Percentiles rank a stretch among this genome's conserved stretches.
phyloP scores from a whole-genome alignment of 37 sponge, comb jelly and placozoan genomes.

The Halichondria panicea region DNA sequence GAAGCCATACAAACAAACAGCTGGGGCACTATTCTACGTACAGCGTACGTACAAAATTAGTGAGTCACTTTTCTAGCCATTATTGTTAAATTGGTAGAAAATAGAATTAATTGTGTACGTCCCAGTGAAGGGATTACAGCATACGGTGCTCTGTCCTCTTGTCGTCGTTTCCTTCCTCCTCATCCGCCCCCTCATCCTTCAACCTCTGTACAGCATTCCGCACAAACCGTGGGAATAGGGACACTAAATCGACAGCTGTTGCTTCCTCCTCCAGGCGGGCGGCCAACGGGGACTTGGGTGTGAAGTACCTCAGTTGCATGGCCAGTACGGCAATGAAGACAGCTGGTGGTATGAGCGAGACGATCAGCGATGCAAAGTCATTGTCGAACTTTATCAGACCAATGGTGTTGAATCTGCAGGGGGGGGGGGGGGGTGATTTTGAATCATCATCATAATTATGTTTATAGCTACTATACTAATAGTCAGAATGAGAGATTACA shows the following conservation, averaged over 20 bases:
- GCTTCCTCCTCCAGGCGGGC: background rate
- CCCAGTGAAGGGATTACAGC: no score
- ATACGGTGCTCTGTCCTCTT: no score
- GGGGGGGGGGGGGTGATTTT: background rate
- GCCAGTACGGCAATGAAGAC: slow-evolving; percentile 76
- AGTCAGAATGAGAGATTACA: no score
- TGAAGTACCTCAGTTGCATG: slow-evolving; percentile 76
- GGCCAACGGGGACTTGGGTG: slow-evolving; percentile 3
- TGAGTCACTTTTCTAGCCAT: no score
- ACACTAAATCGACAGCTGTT: slow-evolving; percentile 1
- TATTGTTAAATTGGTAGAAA: no score
- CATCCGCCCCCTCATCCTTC: background rate
- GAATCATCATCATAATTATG: background rate
- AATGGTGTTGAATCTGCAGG: slow-evolving; percentile 50
- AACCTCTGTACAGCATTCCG: slow-evolving; percentile 1
- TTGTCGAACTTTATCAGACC: slow-evolving; percentile 33
- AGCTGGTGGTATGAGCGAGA: slow-evolving; percentile 58
- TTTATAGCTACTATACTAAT: no score
- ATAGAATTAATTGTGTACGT: no score
- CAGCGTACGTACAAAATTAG: no score
- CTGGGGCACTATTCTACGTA: no score
- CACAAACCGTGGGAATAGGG: background rate
- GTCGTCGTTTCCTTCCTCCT: no score
- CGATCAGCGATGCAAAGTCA: slow-evolving; percentile 27
- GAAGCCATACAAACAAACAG: no score